Conservation (phyloP, 2,797 vertebrate species). For the Luscinia luscinia region DNA sequence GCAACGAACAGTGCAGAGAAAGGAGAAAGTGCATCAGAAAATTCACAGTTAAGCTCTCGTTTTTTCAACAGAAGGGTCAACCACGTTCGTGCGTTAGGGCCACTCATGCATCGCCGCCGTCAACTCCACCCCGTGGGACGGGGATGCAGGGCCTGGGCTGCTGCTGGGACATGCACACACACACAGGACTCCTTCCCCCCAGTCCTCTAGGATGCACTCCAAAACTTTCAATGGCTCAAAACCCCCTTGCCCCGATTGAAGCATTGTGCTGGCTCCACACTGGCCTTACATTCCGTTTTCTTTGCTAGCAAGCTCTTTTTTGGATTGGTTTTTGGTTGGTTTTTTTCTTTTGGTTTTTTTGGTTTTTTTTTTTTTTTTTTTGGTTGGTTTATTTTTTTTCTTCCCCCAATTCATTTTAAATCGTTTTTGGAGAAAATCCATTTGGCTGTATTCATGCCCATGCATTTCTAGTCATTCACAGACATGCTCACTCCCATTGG, state of each 20-base stretch:
- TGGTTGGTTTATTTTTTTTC: background rate
- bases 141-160: conserved; percentile 63
- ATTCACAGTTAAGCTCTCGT: conserved; percentile 65
- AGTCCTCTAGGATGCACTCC: conserved; percentile 78
- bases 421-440: conserved; percentile 80
- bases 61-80: conserved; percentile 44
- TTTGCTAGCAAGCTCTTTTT: conserved; percentile 28
- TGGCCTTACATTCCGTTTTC: conserved; percentile 40
- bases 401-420: conserved; percentile 45
- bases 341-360: too few relatives aligned
- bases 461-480: conserved; percentile 79
- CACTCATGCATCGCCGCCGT: conserved; percentile 78
- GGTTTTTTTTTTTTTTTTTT: too few relatives aligned
- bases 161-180: conserved; percentile 74
- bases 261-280: conserved; percentile 38
- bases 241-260: conserved; percentile 48
- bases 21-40: conserved; percentile 74
- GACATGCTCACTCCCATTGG: conserved; percentile 79
- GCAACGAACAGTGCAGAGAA: conserved; percentile 73
- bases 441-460: conserved; percentile 80
- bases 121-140: conserved; percentile 37
- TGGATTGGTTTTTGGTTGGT: background rate
- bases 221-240: conserved; percentile 69
- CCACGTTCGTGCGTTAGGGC: conserved; percentile 65
- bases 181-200: conserved; percentile 55